Evolutionary conservation across 23 tunicate genomes (phyloP).

Genomic region (Clavelina lepadiformis): DNA sequence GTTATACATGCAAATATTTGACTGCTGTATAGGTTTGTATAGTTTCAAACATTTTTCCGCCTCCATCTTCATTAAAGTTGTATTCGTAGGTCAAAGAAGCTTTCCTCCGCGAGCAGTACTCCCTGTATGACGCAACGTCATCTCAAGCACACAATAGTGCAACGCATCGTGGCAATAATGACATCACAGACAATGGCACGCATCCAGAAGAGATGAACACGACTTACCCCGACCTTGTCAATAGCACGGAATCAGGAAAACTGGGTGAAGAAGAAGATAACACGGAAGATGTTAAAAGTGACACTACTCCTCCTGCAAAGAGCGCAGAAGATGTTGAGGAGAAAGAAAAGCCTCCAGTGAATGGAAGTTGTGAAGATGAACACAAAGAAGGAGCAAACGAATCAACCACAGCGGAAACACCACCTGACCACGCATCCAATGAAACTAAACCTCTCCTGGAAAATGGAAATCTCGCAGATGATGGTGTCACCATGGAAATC

Average conservation of each 20-base stretch:
- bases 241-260: not conserved
- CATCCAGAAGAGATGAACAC: no score
- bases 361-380: not conserved
- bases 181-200: not conserved
- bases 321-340: not conserved
- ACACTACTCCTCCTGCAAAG: not conserved
- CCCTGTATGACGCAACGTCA: not conserved
- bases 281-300: not conserved
- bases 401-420: not conserved
- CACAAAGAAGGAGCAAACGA: not conserved
- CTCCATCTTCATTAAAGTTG: not conserved
- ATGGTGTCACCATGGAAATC: not conserved
- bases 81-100: not conserved
- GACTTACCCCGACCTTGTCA: no score
- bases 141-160: not conserved
- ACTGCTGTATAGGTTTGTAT: no score
- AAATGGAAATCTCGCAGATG: not conserved
- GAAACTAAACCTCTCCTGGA: not conserved
- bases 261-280: conserved; percentile 5
- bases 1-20: no score
- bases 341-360: not conserved
- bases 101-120: not conserved
- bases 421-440: no score
- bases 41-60: no score
- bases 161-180: not conserved